Evolutionary conservation across 2,113 vertebrate species (phyloP).

Genomic region (Plecturocebus donacophilus): DNA sequence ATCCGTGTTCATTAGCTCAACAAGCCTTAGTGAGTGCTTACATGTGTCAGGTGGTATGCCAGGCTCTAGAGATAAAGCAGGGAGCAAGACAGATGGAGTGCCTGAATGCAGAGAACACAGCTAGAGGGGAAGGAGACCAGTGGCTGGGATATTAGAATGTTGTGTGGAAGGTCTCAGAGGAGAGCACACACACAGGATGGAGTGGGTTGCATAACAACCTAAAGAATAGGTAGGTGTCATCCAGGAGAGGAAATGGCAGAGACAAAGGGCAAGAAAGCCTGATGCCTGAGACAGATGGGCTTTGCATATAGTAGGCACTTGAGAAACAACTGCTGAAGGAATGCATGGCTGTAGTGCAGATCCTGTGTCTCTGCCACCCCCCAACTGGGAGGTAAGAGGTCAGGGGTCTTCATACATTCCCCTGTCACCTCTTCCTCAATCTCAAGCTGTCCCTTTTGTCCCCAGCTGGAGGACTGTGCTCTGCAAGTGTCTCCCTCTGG

Average conservation of each 20-base stretch:
- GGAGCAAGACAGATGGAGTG: neutral
- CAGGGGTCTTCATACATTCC: neutral
- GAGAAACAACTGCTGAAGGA: neutral
- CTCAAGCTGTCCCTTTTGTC: slow-evolving; percentile 14
- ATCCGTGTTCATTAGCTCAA: slow-evolving; percentile 38
- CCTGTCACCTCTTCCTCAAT: neutral
- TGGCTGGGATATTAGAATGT: neutral
- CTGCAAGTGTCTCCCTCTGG: slow-evolving; percentile 92
- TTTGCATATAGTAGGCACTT: neutral
- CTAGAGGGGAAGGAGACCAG: neutral
- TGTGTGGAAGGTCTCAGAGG: neutral
- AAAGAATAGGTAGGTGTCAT: neutral
- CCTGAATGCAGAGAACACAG: neutral
- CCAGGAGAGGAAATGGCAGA: neutral
- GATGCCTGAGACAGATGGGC: neutral
- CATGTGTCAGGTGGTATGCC: neutral
- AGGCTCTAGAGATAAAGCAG: neutral
- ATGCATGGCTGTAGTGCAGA: neutral
- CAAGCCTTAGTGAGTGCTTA: neutral
- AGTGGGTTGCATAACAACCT: neutral
- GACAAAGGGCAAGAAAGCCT: slow-evolving; percentile 6
- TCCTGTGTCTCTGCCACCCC: neutral
- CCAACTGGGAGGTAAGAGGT: neutral
- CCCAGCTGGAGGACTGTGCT: slow-evolving; percentile 94
- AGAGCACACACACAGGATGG: too few species aligned